Percentiles rank a stretch among this genome's conserved stretches.
phyloP scores from a whole-genome alignment of 1,140 invertebrate species.

The Nixonia krombeini region DNA sequence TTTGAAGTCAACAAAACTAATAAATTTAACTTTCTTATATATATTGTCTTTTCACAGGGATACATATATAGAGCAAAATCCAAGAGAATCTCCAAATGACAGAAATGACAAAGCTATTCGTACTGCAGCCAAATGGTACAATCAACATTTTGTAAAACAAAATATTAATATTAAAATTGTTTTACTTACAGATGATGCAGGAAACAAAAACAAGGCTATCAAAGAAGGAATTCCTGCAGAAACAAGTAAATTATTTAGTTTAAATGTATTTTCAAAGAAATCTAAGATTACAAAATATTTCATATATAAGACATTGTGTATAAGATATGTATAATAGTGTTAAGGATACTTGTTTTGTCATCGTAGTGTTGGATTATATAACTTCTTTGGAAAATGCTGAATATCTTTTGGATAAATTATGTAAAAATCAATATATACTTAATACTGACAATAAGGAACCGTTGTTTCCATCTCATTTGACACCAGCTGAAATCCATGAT shows the following conservation, averaged over 20 bases:
- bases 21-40: too few species aligned
- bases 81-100: slow-evolving; percentile 89
- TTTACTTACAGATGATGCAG: slow-evolving; percentile 89
- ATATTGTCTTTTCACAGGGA: slow-evolving; percentile 83
- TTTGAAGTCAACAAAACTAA: slow-evolving; percentile 16
- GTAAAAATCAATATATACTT: slow-evolving; percentile 76
- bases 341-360: too few species aligned
- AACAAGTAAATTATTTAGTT: slow-evolving; percentile 73
- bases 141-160: slow-evolving; percentile 73
- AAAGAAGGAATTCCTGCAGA: slow-evolving; percentile 78
- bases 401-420: slow-evolving; percentile 85
- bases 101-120: slow-evolving; percentile 94
- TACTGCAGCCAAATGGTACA: slow-evolving; percentile 86
- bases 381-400: slow-evolving; percentile 67
- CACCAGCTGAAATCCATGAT: slow-evolving; percentile 80
- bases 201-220: slow-evolving; percentile 81
- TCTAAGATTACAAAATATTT: too few species aligned
- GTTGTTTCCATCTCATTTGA: slow-evolving; percentile 89
- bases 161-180: slow-evolving; percentile 77
- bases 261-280: neutral
- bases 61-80: slow-evolving; percentile 87
- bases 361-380: slow-evolving; percentile 65
- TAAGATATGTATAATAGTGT: too few species aligned
- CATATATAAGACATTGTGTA: too few species aligned
- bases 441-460: slow-evolving; percentile 77